A percentile compares a stretch with the other conserved stretches of the same genome.
Evolutionary conservation across 2,113 vertebrate genomes (phyloP).

Genomic region (Hydropotes inermis): DNA sequence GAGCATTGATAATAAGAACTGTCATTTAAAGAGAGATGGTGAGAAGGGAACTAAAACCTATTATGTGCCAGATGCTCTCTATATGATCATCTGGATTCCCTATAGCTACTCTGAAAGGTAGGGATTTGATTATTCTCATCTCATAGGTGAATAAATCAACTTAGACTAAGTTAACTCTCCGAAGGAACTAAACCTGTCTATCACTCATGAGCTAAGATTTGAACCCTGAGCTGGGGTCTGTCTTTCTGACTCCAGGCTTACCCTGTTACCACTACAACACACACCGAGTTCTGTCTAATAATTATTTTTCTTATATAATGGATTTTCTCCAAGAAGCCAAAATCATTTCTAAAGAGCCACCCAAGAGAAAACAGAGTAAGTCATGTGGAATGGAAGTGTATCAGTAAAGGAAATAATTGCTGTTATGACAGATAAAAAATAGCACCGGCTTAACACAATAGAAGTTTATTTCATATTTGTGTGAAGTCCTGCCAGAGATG

Average conservation of each 20-base stretch:
- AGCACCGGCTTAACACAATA: background rate
- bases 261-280: background rate
- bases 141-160: background rate
- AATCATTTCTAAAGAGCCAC: background rate
- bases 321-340: background rate
- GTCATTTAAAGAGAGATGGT: background rate
- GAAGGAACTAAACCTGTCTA: background rate
- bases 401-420: background rate
- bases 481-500: background rate
- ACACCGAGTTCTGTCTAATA: background rate
- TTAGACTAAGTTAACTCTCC: background rate
- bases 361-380: background rate
- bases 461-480: background rate
- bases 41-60: background rate
- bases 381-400: background rate
- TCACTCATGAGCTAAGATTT: background rate
- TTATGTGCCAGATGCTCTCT: background rate
- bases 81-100: background rate
- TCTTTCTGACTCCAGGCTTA: background rate
- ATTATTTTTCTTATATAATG: background rate
- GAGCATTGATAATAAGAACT: background rate
- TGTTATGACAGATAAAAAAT: background rate
- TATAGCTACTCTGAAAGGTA: background rate
- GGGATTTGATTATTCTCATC: background rate
- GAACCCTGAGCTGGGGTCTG: background rate